Evolutionary conservation across 2,888 invertebrate species (phyloP).

Genomic region (Lapara coniferarum): DNA sequence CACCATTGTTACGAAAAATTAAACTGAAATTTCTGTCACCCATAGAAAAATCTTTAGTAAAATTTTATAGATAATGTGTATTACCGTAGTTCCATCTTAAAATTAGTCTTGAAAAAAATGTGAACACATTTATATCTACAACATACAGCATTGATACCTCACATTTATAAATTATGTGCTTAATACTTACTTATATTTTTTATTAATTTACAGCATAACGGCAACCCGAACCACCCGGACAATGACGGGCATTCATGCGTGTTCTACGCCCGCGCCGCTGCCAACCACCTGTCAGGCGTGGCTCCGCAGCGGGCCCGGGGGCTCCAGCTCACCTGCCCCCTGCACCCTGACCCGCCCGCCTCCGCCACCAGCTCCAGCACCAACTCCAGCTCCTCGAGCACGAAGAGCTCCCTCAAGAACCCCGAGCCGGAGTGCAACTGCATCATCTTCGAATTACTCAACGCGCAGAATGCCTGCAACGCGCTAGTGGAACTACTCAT

Average conservation of each 20-base stretch:
- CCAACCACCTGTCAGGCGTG: constrained; percentile 75
- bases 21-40: too few relatives aligned
- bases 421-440: constrained; percentile 78
- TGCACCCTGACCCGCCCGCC: constrained; percentile 65
- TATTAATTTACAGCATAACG: constrained; percentile 89
- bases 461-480: constrained; percentile 74
- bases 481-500: constrained; percentile 75
- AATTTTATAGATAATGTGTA: too few relatives aligned
- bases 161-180: too few relatives aligned
- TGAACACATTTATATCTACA: too few relatives aligned
- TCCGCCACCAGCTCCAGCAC: constrained; percentile 48
- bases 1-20: too few relatives aligned
- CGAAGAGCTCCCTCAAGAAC: constrained; percentile 56
- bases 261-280: constrained; percentile 80
- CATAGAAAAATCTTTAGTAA: too few relatives aligned
- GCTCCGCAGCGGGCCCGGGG: constrained; percentile 67
- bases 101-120: too few relatives aligned
- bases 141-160: too few relatives aligned
- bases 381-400: constrained; percentile 47
- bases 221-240: constrained; percentile 95
- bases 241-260: constrained; percentile 79
- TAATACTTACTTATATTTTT: too few relatives aligned
- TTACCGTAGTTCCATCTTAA: too few relatives aligned
- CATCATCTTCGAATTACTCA: constrained; percentile 72
- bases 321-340: constrained; percentile 70